Base-by-base conservation (phyloP, 2,888 invertebrate genomes). In the Chloroclysta siterata region DNA sequence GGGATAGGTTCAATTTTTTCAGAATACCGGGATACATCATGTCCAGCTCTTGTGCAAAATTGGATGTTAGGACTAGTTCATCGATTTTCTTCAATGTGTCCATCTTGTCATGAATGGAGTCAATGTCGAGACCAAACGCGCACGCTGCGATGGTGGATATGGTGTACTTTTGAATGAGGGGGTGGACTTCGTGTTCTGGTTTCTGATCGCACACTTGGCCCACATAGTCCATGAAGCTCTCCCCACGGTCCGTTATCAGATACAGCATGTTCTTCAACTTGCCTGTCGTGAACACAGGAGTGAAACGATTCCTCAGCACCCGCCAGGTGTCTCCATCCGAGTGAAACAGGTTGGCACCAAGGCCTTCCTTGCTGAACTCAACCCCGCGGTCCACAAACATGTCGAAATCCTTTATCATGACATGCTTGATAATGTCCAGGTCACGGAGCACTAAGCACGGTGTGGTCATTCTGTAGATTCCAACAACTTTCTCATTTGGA, bases 391-490 rank as follows among this genome's bases (percentile, higher is more conserved):
- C 83, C 2, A 65, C 10, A 29, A 88, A 88, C 0, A 52, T 5
- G 11, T 85, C 79, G 47, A 87, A 88, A 65, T 87, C 87, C 61
- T 84, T 85, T 13, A 88, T 82, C 70, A 87, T 72, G 0, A 88
- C 66, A 2, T 81, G 72, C 69, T 85, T 87, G 6, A 88, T 68
- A 1, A 85, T 53, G 7, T 89, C 87, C 22, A 84, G 71, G 65
- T 89, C 88, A 14, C 82, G 72, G 13, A 89, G 63, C 3, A 87
- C 47, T 13, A 88, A 47, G 46, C 72, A 70, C 0, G 86, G 87
- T 5, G 76, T 76, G 0, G 80, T 81, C 75, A 84, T 79, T 61
- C 82, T 79, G 36, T 79, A 88, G 0, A 86, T 8, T 0, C 88
- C 88, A 0, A 88, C 79, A 0, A 85, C 72, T 72, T 84, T 86